Conservation (phyloP, 2,113 vertebrate genomes). For the Oryzias woworae region DNA sequence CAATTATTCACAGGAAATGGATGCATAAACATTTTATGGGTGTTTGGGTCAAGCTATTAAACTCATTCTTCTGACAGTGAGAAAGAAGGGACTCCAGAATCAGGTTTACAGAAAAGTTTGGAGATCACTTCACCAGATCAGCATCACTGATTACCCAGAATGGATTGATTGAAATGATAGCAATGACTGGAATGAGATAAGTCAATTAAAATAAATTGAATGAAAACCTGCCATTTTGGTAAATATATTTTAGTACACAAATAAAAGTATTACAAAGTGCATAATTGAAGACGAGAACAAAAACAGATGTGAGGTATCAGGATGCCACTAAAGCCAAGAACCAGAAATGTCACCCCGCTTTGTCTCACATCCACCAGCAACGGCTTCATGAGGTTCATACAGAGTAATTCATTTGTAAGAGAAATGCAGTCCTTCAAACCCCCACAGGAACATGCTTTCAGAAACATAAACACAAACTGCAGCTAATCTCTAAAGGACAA, state of each 20-base stretch:
- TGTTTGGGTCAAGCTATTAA: too few species aligned
- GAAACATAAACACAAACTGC: conserved; percentile 4
- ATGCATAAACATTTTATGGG: background rate
- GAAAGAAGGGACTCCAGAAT: too few species aligned
- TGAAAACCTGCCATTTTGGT: too few species aligned
- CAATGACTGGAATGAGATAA: too few species aligned
- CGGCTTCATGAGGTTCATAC: background rate
- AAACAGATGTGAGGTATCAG: background rate
- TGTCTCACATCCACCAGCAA: conserved; percentile 18
- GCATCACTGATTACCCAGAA: too few species aligned
- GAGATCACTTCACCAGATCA: too few species aligned
- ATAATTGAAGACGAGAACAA: background rate
- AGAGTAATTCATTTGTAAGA: background rate
- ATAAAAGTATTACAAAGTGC: too few species aligned
- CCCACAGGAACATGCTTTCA: background rate
- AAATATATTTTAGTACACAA: too few species aligned
- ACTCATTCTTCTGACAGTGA: too few species aligned
- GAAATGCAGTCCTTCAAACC: background rate
- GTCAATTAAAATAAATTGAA: too few species aligned
- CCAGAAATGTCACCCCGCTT: background rate
- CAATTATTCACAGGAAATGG: background rate
- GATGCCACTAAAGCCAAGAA: conserved; percentile 4
- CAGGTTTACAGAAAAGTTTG: too few species aligned
- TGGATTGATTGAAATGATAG: too few species aligned
- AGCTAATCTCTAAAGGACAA: background rate